Conservation (phyloP, 2,113 vertebrate species). For the Gymnocephalus cernua region DNA sequence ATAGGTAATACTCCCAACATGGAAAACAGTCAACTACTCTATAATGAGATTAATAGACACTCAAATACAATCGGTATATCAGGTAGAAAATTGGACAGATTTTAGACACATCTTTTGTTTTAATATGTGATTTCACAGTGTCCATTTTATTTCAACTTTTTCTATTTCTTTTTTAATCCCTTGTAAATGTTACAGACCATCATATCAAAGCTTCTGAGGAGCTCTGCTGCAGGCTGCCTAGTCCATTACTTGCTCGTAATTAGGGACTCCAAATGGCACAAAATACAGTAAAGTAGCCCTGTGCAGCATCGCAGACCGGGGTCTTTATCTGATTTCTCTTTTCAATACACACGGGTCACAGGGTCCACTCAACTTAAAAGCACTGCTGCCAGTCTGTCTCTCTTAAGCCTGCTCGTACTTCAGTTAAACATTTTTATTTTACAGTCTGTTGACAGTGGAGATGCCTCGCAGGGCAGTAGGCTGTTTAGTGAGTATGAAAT, state of each 20-base stretch:
- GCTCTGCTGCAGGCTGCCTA: not conserved
- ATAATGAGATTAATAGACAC: not conserved
- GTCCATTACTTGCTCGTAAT: too few relatives aligned
- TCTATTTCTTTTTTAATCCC: not conserved
- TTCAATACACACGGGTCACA: conserved; percentile 12
- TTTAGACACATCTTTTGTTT: not conserved
- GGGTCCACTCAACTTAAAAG: conserved; percentile 31
- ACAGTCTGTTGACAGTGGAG: conserved; percentile 31
- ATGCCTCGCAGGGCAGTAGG: not conserved
- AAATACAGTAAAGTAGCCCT: not conserved
- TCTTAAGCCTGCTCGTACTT: not conserved
- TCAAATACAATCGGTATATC: not conserved
- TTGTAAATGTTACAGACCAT: not conserved
- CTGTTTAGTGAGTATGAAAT: conserved; percentile 17
- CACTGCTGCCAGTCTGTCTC: not conserved
- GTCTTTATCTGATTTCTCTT: conserved; percentile 16
- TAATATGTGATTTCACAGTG: too few relatives aligned
- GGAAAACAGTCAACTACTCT: too few relatives aligned
- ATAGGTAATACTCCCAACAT: not conserved
- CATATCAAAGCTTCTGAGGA: not conserved
- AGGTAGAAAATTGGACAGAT: not conserved
- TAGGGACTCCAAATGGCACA: conserved; percentile 8
- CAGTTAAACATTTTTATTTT: not conserved
- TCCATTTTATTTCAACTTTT: not conserved
- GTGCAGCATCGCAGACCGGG: not conserved